These are phyloP conservation scores for Sinocyclocheilus maitianheensis DNA, from an alignment of 2,113 vertebrate species.

Conservation along the genomic window DNA sequence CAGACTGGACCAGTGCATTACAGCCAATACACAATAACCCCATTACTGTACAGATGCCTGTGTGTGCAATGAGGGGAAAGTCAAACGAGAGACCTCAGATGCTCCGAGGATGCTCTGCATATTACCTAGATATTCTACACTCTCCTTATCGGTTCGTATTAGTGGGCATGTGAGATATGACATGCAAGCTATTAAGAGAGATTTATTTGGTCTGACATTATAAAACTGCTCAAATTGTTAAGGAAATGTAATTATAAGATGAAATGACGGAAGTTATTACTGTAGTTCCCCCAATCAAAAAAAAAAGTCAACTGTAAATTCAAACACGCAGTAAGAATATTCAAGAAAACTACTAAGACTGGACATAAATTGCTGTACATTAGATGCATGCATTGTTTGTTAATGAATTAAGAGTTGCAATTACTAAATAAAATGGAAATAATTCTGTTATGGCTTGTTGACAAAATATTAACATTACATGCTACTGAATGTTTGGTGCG, in stretches of 20 bases:
- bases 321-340: neutral
- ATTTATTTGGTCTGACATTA: neutral
- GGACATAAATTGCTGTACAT: neutral
- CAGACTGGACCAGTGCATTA: constrained; percentile 64
- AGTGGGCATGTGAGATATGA: neutral
- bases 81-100: neutral
- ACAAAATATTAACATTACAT: neutral
- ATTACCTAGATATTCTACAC: neutral
- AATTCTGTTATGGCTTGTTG: neutral
- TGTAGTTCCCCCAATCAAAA: neutral
- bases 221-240: neutral
- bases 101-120: neutral
- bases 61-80: constrained; percentile 22
- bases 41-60: neutral
- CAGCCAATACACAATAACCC: constrained; percentile 8
- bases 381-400: neutral
- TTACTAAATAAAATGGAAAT: neutral
- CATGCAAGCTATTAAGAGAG: neutral
- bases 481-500: neutral
- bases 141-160: neutral
- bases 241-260: neutral
- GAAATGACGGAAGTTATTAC: neutral
- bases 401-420: neutral
- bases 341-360: neutral
- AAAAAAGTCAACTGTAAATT: neutral